Percentiles rank a stretch among this genome's conserved stretches.
These are phyloP conservation scores for Probosciger aterrimus DNA, from an alignment of 2,113 vertebrate genomes.

Conservation along the genomic window DNA sequence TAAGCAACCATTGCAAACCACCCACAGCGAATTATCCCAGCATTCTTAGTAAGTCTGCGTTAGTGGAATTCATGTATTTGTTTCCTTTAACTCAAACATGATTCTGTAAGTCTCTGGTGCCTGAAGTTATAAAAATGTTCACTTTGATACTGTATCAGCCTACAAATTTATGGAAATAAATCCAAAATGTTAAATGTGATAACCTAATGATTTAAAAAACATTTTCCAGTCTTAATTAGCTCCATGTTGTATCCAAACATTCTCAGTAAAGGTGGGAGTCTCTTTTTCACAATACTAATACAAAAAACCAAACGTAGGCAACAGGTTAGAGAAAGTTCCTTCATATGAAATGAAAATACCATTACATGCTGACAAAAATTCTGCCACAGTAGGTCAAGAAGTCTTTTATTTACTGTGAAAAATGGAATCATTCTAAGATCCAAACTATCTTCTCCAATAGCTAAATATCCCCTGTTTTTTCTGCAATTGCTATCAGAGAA, in stretches of 20 bases:
- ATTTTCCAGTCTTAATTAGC: neutral
- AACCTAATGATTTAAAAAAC: neutral
- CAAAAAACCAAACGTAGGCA: slow-evolving; percentile 6
- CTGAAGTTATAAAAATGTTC: neutral
- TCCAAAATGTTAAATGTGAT: neutral
- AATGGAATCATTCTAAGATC: slow-evolving; percentile 3
- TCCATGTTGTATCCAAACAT: neutral
- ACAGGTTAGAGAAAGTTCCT: slow-evolving; percentile 32
- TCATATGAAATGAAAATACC: slow-evolving; percentile 46
- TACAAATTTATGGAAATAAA: neutral
- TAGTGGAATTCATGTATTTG: neutral
- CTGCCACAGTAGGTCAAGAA: slow-evolving; percentile 31
- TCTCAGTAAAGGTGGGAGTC: neutral
- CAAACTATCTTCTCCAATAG: slow-evolving; percentile 20
- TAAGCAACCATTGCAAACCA: neutral
- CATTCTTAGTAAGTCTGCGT: neutral
- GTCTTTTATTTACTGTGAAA: slow-evolving; percentile 1
- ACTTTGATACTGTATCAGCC: neutral
- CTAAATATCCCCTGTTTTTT: slow-evolving; percentile 27
- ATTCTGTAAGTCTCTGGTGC: neutral
- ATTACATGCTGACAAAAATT: slow-evolving; percentile 23
- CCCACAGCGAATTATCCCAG: neutral
- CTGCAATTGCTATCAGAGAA: slow-evolving; percentile 38
- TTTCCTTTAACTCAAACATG: neutral
- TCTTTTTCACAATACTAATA: neutral